These are phyloP conservation scores for Euzophera pinguis DNA, from an alignment of 2,888 invertebrate species.

Conservation along the genomic window DNA sequence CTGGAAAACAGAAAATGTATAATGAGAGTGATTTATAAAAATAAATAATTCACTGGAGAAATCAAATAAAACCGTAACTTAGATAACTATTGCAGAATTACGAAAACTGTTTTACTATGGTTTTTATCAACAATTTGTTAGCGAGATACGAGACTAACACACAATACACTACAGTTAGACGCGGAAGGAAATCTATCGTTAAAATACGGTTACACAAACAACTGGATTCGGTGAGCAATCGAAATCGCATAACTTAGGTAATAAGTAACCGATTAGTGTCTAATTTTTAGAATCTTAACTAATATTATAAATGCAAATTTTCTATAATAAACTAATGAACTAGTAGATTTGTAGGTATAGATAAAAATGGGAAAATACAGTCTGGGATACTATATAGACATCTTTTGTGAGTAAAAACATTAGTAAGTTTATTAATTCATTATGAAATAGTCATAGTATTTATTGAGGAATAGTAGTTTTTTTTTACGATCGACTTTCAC, in stretches of 20 bases:
- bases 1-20: no score
- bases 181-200: constrained; percentile 42
- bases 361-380: no score
- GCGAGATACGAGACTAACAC: not conserved
- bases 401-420: no score
- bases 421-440: no score
- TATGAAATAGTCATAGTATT: no score
- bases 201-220: constrained; percentile 39
- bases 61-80: not conserved
- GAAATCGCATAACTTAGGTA: constrained; percentile 25
- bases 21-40: no score
- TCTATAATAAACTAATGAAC: no score
- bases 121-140: constrained; percentile 1
- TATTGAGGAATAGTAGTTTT: no score
- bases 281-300: constrained; percentile 2
- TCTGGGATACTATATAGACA: no score
- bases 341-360: no score
- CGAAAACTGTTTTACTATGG: not conserved
- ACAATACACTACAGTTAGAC: constrained; percentile 8
- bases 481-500: no score
- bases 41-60: no score
- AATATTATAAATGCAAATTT: not conserved
- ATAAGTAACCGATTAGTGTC: constrained; percentile 8
- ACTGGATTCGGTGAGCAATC: constrained; percentile 29
- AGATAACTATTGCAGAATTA: not conserved